Evolutionary conservation across 2,888 invertebrate species (phyloP), one percentile per base, ranked within the genome.

Genomic region (Thyatira batis): DNA sequence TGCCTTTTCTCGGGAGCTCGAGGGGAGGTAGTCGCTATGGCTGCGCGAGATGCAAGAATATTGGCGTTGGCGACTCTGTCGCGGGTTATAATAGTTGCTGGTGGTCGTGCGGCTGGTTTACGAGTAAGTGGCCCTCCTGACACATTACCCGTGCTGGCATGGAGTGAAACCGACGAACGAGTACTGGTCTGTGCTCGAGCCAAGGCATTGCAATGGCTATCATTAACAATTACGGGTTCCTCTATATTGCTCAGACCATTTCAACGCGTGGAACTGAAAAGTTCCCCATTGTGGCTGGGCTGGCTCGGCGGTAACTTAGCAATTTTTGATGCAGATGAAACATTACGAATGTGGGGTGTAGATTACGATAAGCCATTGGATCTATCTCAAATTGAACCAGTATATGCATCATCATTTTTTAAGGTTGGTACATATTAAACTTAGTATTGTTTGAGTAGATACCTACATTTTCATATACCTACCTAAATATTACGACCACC

Each of bases 1-100:
- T 99, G 99, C 82, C 92, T 99, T 13, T 99, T 99, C 86, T 98
- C 99, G 30, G 99, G 99, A 28, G 98, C 98, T 52, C 94, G 98
- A 53, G 99, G 99, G 0, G 99, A 99, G 93, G 92, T 92, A 0
- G 89, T 92, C 0, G 84, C 89, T 0, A 90, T 91, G 92, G 71
- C 83, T 0, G 87, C 92, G 3, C 79, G 86, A 1, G 89, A 91
- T 58, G 88, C 90, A 2, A 82, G 91, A 4, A 93, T 99, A 54
- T 94, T 99, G 52, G 99, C 99, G 0, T 94, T 99, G 93, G 99
- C 98, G 0, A 98, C 99, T 0, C 92, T 99, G 49, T 97, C 98
- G 0, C 98, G 97, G 88, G 96, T 97, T 9, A 88, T 92, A 5
- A 84, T 92, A 48, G 92, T 92, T 3, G 92, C 89, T 1, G 92